Evolutionary conservation across 35 echinoderm and acorn worm genomes (phyloP), one percentile per base, ranked within the genome.

Genomic region (Anneissia japonica): DNA sequence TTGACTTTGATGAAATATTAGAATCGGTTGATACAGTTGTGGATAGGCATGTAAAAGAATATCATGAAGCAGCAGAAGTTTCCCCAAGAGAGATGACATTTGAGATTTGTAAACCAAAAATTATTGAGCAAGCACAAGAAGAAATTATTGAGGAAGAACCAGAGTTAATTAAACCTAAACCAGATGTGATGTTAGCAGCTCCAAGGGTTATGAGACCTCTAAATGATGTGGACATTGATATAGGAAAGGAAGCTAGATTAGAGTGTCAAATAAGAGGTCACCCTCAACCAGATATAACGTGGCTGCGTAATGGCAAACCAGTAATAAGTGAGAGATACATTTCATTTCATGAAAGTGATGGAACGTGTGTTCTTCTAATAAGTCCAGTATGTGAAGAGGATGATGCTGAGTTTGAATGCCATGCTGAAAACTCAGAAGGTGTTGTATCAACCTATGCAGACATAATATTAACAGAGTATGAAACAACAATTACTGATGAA

Each of bases 361-460:
- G 94, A 77, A 89, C 30, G 28, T 97, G 90, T 76, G 76, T 84
- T 38, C 94, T 97, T 46, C 81, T 92, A 28, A 92, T 97, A 35
- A 97, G 81, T 51, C 83, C 86, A 39, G 90, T 90, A n/a, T 72
- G 46, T 32, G 87, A 92, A 34, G 94, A 92, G 83, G 94, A 97
- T 84, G 87, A 97, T 26, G 90, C 94, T 12, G 87, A 86, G 73
- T 97, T 90, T 90, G 87, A 89, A 46, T 86, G 91, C 72, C 39
- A 76, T 39, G 94, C 90, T 39, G 86, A 87, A 77, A 96, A 96
- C 83, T 76, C 88, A 38, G 87, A 82, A 37, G 93, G 93, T 0
- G 56, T 81, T 76, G 87, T 90, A 30, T 84, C 90, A 35, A 90
- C 94, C 14, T 39, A 84, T 46, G 89, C 93, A 82, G 90, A 92